These are phyloP conservation scores for Argyrosomus regius DNA, from an alignment of 2,797 vertebrate genomes.

Conservation along the genomic window DNA sequence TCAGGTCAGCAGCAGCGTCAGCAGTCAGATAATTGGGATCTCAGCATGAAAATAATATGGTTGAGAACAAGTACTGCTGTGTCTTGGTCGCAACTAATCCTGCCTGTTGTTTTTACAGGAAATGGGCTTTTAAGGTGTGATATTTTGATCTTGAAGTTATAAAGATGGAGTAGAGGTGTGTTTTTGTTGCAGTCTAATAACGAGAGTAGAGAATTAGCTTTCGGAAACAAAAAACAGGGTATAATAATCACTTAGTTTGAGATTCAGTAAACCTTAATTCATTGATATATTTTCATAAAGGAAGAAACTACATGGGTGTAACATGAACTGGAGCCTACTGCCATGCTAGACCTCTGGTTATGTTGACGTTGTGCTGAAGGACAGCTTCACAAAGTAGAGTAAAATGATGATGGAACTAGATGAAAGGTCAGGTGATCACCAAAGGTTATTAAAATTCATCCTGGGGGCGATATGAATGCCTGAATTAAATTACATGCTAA, in stretches of 20 bases:
- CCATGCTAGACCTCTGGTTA: no score
- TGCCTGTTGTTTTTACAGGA: slow-evolving; percentile 16
- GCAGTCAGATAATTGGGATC: slow-evolving; percentile 59
- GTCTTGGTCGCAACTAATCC: slow-evolving; percentile 4
- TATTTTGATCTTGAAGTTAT: background rate
- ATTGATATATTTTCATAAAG: no score
- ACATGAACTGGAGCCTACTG: no score
- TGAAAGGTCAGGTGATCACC: no score
- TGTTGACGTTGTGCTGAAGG: no score
- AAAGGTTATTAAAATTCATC: no score
- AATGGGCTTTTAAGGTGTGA: background rate
- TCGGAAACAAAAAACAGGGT: background rate
- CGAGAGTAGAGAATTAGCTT: background rate
- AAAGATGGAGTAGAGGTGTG: background rate
- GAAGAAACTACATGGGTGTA: no score
- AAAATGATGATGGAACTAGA: no score
- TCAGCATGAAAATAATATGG: slow-evolving; percentile 61
- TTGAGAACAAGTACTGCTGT: slow-evolving; percentile 35
- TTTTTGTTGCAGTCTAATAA: background rate
- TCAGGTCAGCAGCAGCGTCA: slow-evolving; percentile 17
- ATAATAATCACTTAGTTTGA: background rate
- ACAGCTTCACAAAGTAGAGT: no score
- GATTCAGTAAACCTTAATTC: background rate
- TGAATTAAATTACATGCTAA: no score
- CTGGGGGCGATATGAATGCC: no score